phyloP scores from a whole-genome alignment of 64 coral and sea anemone genomes.

The Trachythela sp. region DNA sequence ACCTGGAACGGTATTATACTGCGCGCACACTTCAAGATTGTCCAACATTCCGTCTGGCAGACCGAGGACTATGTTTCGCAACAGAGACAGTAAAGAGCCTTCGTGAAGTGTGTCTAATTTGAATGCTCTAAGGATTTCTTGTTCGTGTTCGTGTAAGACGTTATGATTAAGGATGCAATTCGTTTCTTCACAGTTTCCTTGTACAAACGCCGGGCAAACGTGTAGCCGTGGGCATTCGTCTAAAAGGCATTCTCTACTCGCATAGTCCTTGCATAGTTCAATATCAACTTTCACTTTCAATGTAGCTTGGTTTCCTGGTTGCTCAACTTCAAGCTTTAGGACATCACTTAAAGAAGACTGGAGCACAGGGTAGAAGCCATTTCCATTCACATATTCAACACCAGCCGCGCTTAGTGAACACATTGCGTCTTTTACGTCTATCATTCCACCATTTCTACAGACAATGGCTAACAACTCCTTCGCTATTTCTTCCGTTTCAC shows the following conservation, averaged over 20 bases:
- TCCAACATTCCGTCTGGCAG: background rate
- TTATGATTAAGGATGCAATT: background rate
- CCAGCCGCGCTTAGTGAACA: background rate
- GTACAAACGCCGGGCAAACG: background rate
- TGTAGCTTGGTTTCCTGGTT: background rate
- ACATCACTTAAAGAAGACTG: background rate
- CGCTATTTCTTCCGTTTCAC: background rate
- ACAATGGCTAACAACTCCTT: background rate
- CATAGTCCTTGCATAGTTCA: background rate
- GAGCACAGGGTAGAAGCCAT: background rate
- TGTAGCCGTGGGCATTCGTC: background rate
- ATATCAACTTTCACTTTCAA: background rate
- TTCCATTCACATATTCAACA: background rate
- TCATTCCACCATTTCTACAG: background rate
- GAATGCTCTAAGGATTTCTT: background rate
- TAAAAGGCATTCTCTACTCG: background rate
- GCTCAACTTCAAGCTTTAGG: background rate
- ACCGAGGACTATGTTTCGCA: background rate
- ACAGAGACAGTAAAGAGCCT: background rate
- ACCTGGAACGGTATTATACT: background rate
- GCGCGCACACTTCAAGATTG: background rate
- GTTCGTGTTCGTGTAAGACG: background rate
- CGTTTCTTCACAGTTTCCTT: background rate
- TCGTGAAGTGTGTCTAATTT: background rate
- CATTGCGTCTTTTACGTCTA: background rate